A percentile compares a stretch with the other conserved stretches of the same genome.
phyloP scores from a whole-genome alignment of 2,113 vertebrate species.

The Anser brachyrhynchus region DNA sequence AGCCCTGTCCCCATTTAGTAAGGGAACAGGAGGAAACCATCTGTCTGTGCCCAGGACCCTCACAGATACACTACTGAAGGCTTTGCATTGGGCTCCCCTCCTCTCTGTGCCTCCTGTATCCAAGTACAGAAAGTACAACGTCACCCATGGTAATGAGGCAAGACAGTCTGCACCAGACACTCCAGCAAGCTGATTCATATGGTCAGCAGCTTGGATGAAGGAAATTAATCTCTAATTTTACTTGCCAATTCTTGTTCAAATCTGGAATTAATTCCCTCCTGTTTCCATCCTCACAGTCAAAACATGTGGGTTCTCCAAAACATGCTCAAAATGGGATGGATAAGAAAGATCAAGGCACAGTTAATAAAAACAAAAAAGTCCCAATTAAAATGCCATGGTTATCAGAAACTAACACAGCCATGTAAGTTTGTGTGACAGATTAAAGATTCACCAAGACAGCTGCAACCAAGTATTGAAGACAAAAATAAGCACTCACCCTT shows the following conservation, averaged over 20 bases:
- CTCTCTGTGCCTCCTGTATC: background rate
- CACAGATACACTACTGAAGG: background rate
- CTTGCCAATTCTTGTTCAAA: slow-evolving; percentile 41
- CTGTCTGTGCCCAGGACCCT: background rate
- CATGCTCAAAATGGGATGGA: background rate
- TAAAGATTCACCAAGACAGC: background rate
- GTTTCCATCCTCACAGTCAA: background rate
- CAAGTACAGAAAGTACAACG: background rate
- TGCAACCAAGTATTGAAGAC: background rate
- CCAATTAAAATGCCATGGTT: background rate
- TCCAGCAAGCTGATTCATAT: slow-evolving; percentile 13
- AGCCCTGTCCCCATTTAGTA: accelerated
- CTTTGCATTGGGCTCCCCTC: background rate
- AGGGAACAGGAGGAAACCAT: background rate
- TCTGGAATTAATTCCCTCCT: slow-evolving; percentile 31
- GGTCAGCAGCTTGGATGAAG: background rate
- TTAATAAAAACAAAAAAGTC: background rate
- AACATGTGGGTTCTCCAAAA: background rate
- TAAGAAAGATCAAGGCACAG: background rate
- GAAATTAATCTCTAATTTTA: slow-evolving; percentile 35
- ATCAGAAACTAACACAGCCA: background rate
- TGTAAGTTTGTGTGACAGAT: background rate
- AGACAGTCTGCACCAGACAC: background rate
- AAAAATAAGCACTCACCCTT: background rate
- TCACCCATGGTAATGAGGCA: background rate